Evolutionary conservation across 2,113 vertebrate genomes (phyloP), one percentile per base, ranked within the genome.

Genomic region (Alosa alosa): DNA sequence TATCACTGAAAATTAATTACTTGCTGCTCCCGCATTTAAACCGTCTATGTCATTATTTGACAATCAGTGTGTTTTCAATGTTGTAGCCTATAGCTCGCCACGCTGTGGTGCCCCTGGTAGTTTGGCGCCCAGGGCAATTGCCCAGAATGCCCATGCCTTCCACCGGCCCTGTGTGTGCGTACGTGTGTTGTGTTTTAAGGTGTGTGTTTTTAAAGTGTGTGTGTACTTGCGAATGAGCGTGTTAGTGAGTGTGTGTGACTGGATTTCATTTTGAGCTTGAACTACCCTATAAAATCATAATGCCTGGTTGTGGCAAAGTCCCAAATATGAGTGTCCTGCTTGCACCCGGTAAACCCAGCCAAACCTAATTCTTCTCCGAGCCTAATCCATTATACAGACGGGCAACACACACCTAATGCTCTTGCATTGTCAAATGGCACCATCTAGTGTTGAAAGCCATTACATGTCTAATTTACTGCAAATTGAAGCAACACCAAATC

Each of bases 221-320:
- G 46, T 47, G 46, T 47, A 8, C 46, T 11, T 47, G 9, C 11
- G 8, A 0, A 9, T 78, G 64, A 47, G 8, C 18, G 8, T 22
- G 60, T n/a, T 64, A 20, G 52, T 7, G 22, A 8, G 60, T 64
- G n/a, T 25, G 9, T 64, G 60, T 2, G 10, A 10, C 5, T 72
- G 10, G 64, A 11, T 72, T 72, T 72, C 0, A 72, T 72, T 72
- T 72, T 31, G 10, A 31, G 25, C n/a, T 36, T 31, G 13, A 17
- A 81, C 75, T 45, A 81, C 75, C 13, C 22, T n/a, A 44, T 55
- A 4, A 82, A 82, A 52, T 72, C 25, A 72, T 72, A 72, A 72
- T 72, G 64, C 64, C 64, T 31, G 1, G 57, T 64, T 5, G 57
- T 64, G 57, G 57, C 57, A 72, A 36, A 72, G 64, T 36, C 10